phyloP scores from a whole-genome alignment of 2,113 vertebrate species.

The Ellobius talpinus region DNA sequence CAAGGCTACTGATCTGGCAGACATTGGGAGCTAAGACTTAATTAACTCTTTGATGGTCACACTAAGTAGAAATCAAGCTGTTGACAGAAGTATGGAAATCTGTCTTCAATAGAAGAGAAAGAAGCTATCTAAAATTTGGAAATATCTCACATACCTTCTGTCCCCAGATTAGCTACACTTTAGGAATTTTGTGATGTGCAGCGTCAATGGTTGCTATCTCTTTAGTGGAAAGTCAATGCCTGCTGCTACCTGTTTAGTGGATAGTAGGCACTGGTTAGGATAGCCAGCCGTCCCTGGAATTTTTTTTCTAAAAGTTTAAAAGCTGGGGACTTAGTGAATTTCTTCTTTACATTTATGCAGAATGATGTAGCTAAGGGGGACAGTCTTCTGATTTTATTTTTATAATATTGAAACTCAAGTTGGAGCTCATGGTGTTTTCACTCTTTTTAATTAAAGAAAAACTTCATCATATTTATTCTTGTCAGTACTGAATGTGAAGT shows the following conservation, averaged over 20 bases:
- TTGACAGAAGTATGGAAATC: neutral
- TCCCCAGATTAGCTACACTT: neutral
- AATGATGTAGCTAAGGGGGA: neutral
- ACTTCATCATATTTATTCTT: neutral
- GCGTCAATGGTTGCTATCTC: neutral
- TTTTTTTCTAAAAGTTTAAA: neutral
- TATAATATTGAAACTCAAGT: neutral
- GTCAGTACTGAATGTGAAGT: neutral
- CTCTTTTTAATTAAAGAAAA: neutral
- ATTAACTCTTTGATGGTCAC: neutral
- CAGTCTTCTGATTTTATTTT: neutral
- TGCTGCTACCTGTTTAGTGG: too few species aligned
- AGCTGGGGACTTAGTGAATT: neutral
- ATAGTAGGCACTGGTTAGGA: neutral
- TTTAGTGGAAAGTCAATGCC: neutral
- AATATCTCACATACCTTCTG: too few species aligned
- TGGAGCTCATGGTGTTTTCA: neutral
- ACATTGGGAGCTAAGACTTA: rapidly evolving
- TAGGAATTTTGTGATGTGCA: neutral
- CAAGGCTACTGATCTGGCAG: rapidly evolving
- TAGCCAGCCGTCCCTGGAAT: neutral
- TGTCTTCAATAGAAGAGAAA: too few species aligned
- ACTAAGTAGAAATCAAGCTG: rapidly evolving
- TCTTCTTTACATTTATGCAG: neutral
- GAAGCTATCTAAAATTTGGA: neutral